Evolutionary conservation across 1,140 invertebrate species (phyloP).

Genomic region (Bombus difficillimus): DNA sequence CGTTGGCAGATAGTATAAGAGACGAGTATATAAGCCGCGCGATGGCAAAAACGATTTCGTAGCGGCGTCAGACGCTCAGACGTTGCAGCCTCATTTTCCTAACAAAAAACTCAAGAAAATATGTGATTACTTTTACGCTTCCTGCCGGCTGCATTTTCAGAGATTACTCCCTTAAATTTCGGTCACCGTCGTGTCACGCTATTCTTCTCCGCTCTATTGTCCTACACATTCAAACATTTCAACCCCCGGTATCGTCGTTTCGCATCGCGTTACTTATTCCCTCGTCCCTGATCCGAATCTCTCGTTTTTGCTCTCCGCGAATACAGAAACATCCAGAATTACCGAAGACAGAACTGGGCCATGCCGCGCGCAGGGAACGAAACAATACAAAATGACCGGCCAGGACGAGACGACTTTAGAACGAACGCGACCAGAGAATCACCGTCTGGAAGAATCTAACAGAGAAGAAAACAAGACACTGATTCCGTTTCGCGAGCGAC

Average conservation of each 20-base stretch:
- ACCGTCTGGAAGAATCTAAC: neutral
- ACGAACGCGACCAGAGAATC: too few relatives aligned
- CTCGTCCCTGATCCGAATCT: neutral
- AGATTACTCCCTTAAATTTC: conserved; percentile 30
- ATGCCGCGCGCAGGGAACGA: too few relatives aligned
- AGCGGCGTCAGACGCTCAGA: neutral
- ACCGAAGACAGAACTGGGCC: neutral
- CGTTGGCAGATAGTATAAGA: too few relatives aligned
- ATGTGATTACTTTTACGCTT: conserved; percentile 28
- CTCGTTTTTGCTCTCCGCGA: neutral
- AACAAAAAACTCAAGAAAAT: conserved; percentile 21
- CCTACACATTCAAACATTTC: neutral
- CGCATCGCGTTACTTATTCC: neutral
- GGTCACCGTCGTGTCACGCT: neutral
- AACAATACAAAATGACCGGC: neutral
- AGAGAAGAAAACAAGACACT: neutral
- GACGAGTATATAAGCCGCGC: too few relatives aligned
- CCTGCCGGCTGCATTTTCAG: neutral
- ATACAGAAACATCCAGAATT: neutral
- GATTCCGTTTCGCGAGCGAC: neutral
- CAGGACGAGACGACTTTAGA: too few relatives aligned
- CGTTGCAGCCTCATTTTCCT: neutral
- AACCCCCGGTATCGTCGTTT: neutral
- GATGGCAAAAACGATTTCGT: neutral
- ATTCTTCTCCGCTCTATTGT: conserved; percentile 26